Percentiles rank a stretch among this genome's conserved stretches.
Conservation (phyloP, 2,797 vertebrate genomes). For the Ctenopoma kingsleyae region DNA sequence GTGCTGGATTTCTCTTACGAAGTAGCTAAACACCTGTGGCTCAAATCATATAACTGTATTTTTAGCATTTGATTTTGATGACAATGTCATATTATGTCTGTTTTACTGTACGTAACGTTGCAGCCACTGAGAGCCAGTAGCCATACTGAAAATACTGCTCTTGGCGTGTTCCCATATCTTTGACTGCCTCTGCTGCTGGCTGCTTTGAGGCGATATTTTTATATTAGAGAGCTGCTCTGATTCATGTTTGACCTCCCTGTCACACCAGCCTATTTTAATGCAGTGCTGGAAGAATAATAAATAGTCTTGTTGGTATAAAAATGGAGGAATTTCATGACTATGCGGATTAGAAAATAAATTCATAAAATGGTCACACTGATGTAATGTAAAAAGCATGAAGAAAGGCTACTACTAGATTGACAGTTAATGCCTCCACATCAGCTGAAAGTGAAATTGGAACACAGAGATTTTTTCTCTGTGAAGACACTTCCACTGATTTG, state of each 20-base stretch:
- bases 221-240: slow-evolving; percentile 65
- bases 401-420: slow-evolving; percentile 10
- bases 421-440: slow-evolving; percentile 50
- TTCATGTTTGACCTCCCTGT: slow-evolving; percentile 73
- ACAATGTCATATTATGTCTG: slow-evolving; percentile 41
- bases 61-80: slow-evolving; percentile 36
- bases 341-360: slow-evolving; percentile 46
- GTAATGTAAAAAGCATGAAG: slow-evolving; percentile 52
- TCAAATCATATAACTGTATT: slow-evolving; percentile 53
- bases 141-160: slow-evolving; percentile 38
- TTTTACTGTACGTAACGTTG: slow-evolving; percentile 27
- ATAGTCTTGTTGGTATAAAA: slow-evolving; percentile 58
- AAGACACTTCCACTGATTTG: slow-evolving; percentile 48
- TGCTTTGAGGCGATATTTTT: slow-evolving; percentile 71
- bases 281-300: slow-evolving; percentile 56
- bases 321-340: slow-evolving; percentile 47
- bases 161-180: slow-evolving; percentile 58
- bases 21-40: slow-evolving; percentile 67
- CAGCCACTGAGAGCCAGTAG: slow-evolving; percentile 28
- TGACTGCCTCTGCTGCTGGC: slow-evolving; percentile 54
- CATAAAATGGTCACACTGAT: slow-evolving; percentile 45
- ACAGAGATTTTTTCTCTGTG: slow-evolving; percentile 13
- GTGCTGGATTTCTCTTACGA: slow-evolving; percentile 51
- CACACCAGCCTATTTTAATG: slow-evolving; percentile 43
- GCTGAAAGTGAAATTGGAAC: slow-evolving; percentile 42